Evolutionary conservation across 35 echinoderm and acorn worm species (phyloP), one percentile per base, ranked within the genome.

Genomic region (Amphiura filiformis): DNA sequence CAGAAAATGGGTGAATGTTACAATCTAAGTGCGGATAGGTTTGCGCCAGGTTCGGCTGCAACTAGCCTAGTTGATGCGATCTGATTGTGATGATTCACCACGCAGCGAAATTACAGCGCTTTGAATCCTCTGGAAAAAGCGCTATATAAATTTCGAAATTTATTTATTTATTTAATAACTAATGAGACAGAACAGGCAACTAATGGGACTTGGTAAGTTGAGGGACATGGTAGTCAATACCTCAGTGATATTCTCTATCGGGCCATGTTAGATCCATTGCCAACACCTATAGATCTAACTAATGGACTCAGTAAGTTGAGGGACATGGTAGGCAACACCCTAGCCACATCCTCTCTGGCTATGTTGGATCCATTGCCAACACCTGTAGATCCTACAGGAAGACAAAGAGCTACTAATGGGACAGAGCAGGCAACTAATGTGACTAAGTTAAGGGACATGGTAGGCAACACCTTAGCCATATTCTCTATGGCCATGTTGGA

Each of bases 401-500:
- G 93, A 20, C 56, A 88, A 20, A 40, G 88, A 34, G 88, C 93
- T 34, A 94, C 93, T 5, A 91, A 88, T 83, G 93, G 87, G 36
- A 94, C 93, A 7, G 88, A 89, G 9, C 88, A 89, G 37, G 32
- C 83, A 31, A 39, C 61, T 34, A 83, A 93, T 36, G 61, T 5
- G 7, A 70, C 9, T 23, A 83, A 32, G 83, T 81, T 34, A 35
- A 75, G 38, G n/a, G n/a, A n/a, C n/a, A n/a, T 30, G 35, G 88
- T 90, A 49, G 65, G 88, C 44, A 28, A 5, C 14, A 80, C 20
- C 85, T 17, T 87, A 92, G 28, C 80, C n/a, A 88, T 77, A 65
- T 84, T 34, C 65, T 98, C 79, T 35, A 56, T 98, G 65, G 36
- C 57, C 36, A 94, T 98, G 96, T 84, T 90, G 0, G 96, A 98